Evolutionary conservation across 2,888 invertebrate genomes (phyloP).

Genomic region (Apoda limacodes): DNA sequence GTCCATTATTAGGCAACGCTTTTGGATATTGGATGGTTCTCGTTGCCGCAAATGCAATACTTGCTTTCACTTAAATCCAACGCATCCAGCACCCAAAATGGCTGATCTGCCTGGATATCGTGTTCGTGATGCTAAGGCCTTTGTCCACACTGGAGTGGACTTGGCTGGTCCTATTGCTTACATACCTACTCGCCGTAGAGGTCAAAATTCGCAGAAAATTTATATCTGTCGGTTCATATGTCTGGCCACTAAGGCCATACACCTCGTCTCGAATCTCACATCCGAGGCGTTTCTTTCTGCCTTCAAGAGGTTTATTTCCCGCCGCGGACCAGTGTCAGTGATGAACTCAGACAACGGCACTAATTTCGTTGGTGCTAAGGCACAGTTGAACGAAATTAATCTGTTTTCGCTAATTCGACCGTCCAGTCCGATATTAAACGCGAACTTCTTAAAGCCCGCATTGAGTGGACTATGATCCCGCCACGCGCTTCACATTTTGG

Average conservation of each 20-base stretch:
- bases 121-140: slow-evolving; percentile 3
- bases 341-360: slow-evolving; percentile 4
- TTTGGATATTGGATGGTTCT: no score
- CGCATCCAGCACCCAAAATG: slow-evolving; percentile 3
- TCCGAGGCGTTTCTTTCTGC: slow-evolving; percentile 1
- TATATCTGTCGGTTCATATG: slow-evolving; percentile 5
- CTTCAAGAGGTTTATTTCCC: slow-evolving; percentile 5
- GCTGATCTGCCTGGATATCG: slow-evolving; percentile 5
- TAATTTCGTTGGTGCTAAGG: slow-evolving; percentile 2
- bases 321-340: slow-evolving; percentile 2
- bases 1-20: no score
- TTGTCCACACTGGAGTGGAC: slow-evolving; percentile 3
- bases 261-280: slow-evolving; percentile 3
- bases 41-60: slow-evolving; percentile 6
- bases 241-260: slow-evolving; percentile 1
- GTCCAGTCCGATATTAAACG: no score
- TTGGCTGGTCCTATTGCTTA: slow-evolving; percentile 1
- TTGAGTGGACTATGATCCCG: slow-evolving; percentile 5
- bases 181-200: slow-evolving; percentile 3
- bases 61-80: slow-evolving; percentile 7
- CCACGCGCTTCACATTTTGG: slow-evolving; percentile 6
- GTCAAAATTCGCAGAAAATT: slow-evolving; percentile 1
- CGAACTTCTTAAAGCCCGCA: no score
- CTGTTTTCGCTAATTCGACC: slow-evolving; percentile 1
- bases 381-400: neutral